Conservation (phyloP, 2,888 invertebrate genomes). For the Polymixis flavicincta region DNA sequence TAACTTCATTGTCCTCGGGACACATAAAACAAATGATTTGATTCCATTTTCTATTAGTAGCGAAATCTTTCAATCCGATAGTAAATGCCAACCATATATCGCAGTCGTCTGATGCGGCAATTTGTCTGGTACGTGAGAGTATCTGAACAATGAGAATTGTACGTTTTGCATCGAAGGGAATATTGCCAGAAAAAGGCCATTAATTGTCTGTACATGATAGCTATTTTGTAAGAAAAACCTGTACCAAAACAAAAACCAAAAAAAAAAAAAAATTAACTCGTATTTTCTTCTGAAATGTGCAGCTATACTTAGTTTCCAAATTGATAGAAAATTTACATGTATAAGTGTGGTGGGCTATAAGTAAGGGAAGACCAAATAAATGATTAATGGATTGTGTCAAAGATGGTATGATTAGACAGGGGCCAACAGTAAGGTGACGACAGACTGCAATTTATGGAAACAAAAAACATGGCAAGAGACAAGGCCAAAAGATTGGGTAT, state of each 20-base stretch:
- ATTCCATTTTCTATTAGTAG: slow-evolving; percentile 45
- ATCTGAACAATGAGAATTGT: background rate
- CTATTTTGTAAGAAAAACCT: background rate
- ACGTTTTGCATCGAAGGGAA: slow-evolving; percentile 9
- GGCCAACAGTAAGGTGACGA: background rate
- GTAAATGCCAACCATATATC: slow-evolving; percentile 39
- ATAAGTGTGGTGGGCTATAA: background rate
- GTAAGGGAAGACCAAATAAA: background rate
- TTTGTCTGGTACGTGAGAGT: slow-evolving; percentile 53
- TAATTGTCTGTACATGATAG: too few species aligned
- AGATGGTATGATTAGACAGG: background rate
- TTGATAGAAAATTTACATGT: too few species aligned
- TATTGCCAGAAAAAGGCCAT: background rate
- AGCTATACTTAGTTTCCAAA: background rate
- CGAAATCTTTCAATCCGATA: slow-evolving; percentile 40
- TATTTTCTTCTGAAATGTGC: background rate
- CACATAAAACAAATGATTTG: slow-evolving; percentile 43
- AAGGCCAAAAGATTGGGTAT: background rate
- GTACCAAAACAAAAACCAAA: background rate
- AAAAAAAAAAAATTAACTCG: background rate
- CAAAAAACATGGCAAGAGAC: background rate
- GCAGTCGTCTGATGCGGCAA: slow-evolving; percentile 26
- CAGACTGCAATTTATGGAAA: background rate
- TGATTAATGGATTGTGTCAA: background rate
- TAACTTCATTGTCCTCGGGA: background rate